Evolutionary conservation across 1,140 invertebrate species (phyloP).

Genomic region (Drosophila miranda): DNA sequence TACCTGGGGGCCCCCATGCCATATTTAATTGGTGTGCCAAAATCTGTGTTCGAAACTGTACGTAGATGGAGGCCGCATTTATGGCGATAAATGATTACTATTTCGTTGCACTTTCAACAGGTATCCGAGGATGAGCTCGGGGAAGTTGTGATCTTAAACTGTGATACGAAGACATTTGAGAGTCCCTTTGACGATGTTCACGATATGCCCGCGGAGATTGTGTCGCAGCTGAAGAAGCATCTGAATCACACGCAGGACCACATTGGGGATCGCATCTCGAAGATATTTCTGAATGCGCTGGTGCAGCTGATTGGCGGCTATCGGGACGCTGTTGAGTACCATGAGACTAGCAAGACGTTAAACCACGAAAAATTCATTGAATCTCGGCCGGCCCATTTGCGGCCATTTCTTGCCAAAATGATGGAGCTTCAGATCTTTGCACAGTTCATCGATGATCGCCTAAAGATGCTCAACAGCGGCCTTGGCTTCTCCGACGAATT

Average conservation of each 20-base stretch:
- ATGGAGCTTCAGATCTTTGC: conserved; percentile 97
- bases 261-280: conserved; percentile 94
- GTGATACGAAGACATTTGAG: conserved; percentile 92
- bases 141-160: conserved; percentile 95
- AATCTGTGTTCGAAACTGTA: conserved; percentile 87
- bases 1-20: conserved; percentile 97
- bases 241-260: conserved; percentile 84
- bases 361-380: conserved; percentile 94
- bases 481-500: conserved; percentile 96
- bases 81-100: neutral
- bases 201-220: conserved; percentile 91
- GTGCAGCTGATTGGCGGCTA: conserved; percentile 97
- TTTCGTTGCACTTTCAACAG: conserved; percentile 85
- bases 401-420: conserved; percentile 95
- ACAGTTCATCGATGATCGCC: conserved; percentile 96
- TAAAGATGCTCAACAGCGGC: conserved; percentile 94
- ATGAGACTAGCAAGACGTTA: conserved; percentile 90
- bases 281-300: conserved; percentile 93
- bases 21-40: conserved; percentile 96
- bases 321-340: conserved; percentile 91
- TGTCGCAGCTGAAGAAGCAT: conserved; percentile 86
- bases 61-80: conserved; percentile 1
- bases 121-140: conserved; percentile 89
- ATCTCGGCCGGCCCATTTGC: conserved; percentile 90
- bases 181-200: conserved; percentile 95